phyloP scores from a whole-genome alignment of 2,888 invertebrate species.

The Ophion slaviceki region DNA sequence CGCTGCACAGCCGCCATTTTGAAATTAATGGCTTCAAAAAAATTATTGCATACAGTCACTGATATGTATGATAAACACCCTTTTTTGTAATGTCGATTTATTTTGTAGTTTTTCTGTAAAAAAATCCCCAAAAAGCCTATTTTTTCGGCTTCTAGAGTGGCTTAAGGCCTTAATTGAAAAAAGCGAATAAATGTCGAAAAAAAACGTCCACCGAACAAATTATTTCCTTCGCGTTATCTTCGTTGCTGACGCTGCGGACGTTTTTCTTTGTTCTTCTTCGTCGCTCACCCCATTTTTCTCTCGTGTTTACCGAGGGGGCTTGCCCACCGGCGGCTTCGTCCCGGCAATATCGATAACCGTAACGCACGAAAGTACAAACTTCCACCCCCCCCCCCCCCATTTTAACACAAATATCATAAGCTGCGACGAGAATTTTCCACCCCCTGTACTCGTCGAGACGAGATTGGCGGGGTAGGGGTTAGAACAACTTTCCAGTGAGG shows the following conservation, averaged over 20 bases:
- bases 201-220: not conserved
- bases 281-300: not conserved
- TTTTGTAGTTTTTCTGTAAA: too few species aligned
- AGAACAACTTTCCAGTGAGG: constrained; percentile 10
- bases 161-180: not conserved
- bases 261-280: not conserved
- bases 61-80: too few species aligned
- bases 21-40: too few species aligned
- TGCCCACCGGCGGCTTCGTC: not conserved
- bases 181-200: not conserved
- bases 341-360: not conserved
- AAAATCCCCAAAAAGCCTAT: too few species aligned
- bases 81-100: too few species aligned
- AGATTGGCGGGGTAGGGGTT: not conserved
- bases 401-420: constrained; percentile 25
- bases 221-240: not conserved
- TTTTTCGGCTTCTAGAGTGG: too few species aligned
- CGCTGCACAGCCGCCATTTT: too few species aligned
- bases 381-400: not conserved
- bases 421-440: not conserved
- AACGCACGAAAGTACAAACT: not conserved
- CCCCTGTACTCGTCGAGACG: not conserved
- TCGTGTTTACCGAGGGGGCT: not conserved
- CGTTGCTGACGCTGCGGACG: not conserved
- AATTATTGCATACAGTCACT: too few species aligned